These are phyloP conservation scores for Lepidostoma basale DNA, from an alignment of 1,140 invertebrate species.

Conservation along the genomic window DNA sequence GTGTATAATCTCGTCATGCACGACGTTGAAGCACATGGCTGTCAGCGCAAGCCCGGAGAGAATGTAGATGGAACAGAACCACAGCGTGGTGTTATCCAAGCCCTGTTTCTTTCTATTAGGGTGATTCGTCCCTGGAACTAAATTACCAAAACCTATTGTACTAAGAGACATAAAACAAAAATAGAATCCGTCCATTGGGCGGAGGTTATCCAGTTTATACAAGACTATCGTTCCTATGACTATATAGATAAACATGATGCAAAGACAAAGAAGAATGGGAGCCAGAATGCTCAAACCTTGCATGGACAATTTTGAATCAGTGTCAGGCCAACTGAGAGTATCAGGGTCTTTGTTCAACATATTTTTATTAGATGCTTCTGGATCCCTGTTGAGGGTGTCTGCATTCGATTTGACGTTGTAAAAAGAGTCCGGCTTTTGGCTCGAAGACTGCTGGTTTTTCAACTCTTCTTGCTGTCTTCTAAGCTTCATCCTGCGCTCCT, in stretches of 20 bases:
- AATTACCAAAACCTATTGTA: conserved; percentile 91
- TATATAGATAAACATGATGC: conserved; percentile 85
- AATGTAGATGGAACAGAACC: conserved; percentile 94
- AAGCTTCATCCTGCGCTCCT: conserved; percentile 78
- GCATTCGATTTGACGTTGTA: conserved; percentile 62
- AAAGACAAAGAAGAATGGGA: conserved; percentile 78
- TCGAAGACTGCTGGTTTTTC: conserved; percentile 65
- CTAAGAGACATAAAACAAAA: conserved; percentile 94
- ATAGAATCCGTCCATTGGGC: conserved; percentile 87
- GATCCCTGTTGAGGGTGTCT: conserved; percentile 43
- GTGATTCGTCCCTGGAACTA: conserved; percentile 73
- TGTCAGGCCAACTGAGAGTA: conserved; percentile 61
- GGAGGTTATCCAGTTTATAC: conserved; percentile 83
- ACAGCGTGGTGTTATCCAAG: conserved; percentile 64
- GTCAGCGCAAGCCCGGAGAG: conserved; percentile 94
- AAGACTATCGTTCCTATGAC: conserved; percentile 86
- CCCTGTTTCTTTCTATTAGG: conserved; percentile 33
- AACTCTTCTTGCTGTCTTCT: conserved; percentile 80
- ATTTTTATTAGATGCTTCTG: conserved; percentile 54
- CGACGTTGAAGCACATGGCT: conserved; percentile 96
- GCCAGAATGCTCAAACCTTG: conserved; percentile 78
- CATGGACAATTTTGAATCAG: conserved; percentile 76
- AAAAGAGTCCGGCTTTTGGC: conserved; percentile 66
- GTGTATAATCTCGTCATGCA: conserved; percentile 91
- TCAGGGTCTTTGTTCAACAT: conserved; percentile 54